Percentiles rank a stretch among this genome's conserved stretches.
These are phyloP conservation scores for Ganaspis sp. DNA, from an alignment of 1,140 invertebrate genomes.

Conservation along the genomic window DNA sequence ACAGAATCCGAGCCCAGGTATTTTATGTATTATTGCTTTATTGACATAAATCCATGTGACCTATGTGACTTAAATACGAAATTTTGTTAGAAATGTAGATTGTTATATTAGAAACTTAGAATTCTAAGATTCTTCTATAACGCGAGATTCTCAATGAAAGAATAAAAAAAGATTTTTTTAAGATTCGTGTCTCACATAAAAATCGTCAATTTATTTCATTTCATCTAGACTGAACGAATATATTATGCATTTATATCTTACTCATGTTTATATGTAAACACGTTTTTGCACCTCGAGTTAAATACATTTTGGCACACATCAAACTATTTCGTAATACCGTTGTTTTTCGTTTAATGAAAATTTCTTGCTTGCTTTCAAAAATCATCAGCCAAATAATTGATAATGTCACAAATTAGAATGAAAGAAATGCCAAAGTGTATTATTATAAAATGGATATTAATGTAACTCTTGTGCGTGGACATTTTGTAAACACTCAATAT, in stretches of 20 bases:
- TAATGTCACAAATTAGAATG: too few species aligned
- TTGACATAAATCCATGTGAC: too few species aligned
- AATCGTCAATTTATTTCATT: neutral
- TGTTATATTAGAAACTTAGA: conserved; percentile 10
- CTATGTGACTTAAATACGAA: too few species aligned
- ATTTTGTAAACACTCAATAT: neutral
- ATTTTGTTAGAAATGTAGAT: too few species aligned
- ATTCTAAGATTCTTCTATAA: neutral
- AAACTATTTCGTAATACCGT: conserved; percentile 29
- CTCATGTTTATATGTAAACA: conserved; percentile 58
- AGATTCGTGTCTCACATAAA: neutral
- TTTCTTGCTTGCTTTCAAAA: too few species aligned
- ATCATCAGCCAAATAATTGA: too few species aligned
- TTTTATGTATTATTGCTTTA: too few species aligned
- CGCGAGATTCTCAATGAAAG: conserved; percentile 15
- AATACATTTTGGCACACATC: conserved; percentile 32
- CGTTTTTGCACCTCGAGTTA: conserved; percentile 33
- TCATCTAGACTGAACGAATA: conserved; percentile 45
- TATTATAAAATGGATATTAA: too few species aligned
- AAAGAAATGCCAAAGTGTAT: too few species aligned
- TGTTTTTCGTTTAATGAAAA: neutral
- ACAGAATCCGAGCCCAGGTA: too few species aligned
- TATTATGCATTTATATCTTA: conserved; percentile 61
- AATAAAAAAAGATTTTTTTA: neutral
- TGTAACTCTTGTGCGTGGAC: neutral